Base-by-base conservation (phyloP, 35 echinoderm and acorn worm genomes). In the Chiridota heheva region DNA sequence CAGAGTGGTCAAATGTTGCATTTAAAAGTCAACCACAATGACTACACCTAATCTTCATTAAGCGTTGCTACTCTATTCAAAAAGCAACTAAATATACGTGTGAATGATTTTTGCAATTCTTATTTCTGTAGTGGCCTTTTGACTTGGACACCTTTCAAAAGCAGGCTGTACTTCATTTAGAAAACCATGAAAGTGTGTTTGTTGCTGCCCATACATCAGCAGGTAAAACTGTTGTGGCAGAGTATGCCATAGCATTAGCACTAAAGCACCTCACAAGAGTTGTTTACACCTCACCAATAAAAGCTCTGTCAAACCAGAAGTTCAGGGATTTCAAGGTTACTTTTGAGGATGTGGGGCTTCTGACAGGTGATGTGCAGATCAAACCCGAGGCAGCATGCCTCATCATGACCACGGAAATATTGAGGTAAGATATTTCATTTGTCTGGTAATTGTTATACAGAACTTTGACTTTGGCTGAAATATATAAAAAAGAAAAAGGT, bases 241-340 rank as follows among this genome's bases (percentile, higher is more conserved):
- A 96, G 56, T 96, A 96, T 73, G 93, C 93, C 36, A 96, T 96
- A 55, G 87, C 93, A 28, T 64, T 96, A 20, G 72, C 93, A 4
- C 60, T 90, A 4, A 82, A 70, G 43, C 89, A 96, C 76, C 63
- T 91, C 18, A 96, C 93, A 61, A 96, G 94, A 61, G 86, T 84
- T 13, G 85, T 97, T 18, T 97, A 97, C 48, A 97, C 94, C 37
- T 97, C 94, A 37, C 94, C 94, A 0, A 97, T 97, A 84, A 97
- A 97, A 42, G 94, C 94, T 33, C 40, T 97, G 69, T 97, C 94
- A 44, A 97, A 97, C 77, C 94, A 97, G 80, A 97, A 97, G 73
- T 97, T 91, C 51, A 70, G 94, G 29, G 94, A 97, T 53, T 97
- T 97, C 74, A 87, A 68, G 56, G 58, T 70, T 16, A 89, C 89